Conservation (phyloP, 2,797 vertebrate species). For the Acipenser ruthenus region DNA sequence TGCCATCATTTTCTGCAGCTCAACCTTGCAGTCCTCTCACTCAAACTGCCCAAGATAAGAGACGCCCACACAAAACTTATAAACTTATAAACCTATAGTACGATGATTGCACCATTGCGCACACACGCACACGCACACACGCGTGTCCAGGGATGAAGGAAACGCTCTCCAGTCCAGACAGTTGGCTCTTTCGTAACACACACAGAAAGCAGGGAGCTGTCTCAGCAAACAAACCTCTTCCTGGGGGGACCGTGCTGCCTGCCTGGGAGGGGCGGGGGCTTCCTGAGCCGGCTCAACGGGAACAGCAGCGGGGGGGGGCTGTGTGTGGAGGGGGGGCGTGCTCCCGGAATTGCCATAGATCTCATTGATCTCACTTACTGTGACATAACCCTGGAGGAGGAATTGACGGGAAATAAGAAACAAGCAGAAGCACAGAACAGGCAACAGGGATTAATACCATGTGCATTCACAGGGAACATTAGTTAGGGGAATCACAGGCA, state of each 20-base stretch:
- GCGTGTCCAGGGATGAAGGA: too few relatives aligned
- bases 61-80: too few relatives aligned
- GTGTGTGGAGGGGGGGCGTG: slow-evolving; percentile 62
- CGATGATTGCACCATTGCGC: background rate
- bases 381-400: slow-evolving; percentile 89
- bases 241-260: slow-evolving; percentile 38
- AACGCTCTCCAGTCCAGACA: too few relatives aligned
- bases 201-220: background rate
- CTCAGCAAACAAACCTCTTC: slow-evolving; percentile 76
- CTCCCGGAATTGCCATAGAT: slow-evolving; percentile 78
- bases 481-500: slow-evolving; percentile 32
- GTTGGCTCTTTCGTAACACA: background rate
- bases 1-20: too few relatives aligned
- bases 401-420: slow-evolving; percentile 39
- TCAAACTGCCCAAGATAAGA: too few relatives aligned
- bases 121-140: slow-evolving; percentile 5
- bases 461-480: background rate
- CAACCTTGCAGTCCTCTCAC: too few relatives aligned
- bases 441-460: background rate
- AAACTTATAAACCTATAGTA: too few relatives aligned
- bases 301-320: slow-evolving; percentile 58
- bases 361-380: slow-evolving; percentile 93
- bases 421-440: slow-evolving; percentile 11
- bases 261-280: slow-evolving; percentile 24
- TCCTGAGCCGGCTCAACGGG: slow-evolving; percentile 35